These are phyloP conservation scores for Leucophenga varia DNA, from an alignment of 1,140 invertebrate genomes.

Conservation along the genomic window DNA sequence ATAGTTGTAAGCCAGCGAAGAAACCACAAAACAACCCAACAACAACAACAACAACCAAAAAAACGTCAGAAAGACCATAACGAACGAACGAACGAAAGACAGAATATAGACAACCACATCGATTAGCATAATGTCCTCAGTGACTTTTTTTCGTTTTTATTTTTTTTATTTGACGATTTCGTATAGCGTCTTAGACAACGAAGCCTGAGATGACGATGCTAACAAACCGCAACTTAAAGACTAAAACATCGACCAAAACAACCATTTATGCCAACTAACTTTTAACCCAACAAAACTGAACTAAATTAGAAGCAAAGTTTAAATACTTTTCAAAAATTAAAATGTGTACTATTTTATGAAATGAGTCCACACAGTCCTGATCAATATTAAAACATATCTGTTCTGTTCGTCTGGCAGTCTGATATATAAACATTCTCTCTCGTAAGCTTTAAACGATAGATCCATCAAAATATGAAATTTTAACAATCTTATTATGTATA, in stretches of 20 bases:
- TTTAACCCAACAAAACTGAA: constrained; percentile 22
- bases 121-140: constrained; percentile 38
- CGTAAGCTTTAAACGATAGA: too few species aligned
- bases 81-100: constrained; percentile 20
- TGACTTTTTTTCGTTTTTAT: too few species aligned
- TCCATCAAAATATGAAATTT: too few species aligned
- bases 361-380: too few species aligned
- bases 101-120: constrained; percentile 32
- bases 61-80: constrained; percentile 17
- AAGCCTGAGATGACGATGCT: constrained; percentile 23
- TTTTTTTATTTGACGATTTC: too few species aligned
- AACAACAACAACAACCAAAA: constrained; percentile 12
- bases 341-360: too few species aligned
- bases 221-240: constrained; percentile 16
- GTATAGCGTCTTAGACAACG: too few species aligned
- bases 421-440: too few species aligned
- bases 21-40: constrained; percentile 12
- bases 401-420: too few species aligned
- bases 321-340: constrained; percentile 27
- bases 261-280: constrained; percentile 39
- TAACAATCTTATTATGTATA: too few species aligned
- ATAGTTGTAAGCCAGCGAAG: too few species aligned
- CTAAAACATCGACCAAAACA: constrained; percentile 35
- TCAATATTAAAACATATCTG: too few species aligned
- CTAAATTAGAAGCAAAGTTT: constrained; percentile 33